Base-by-base conservation (phyloP, 2,113 vertebrate genomes). In the Alethe castanea region DNA sequence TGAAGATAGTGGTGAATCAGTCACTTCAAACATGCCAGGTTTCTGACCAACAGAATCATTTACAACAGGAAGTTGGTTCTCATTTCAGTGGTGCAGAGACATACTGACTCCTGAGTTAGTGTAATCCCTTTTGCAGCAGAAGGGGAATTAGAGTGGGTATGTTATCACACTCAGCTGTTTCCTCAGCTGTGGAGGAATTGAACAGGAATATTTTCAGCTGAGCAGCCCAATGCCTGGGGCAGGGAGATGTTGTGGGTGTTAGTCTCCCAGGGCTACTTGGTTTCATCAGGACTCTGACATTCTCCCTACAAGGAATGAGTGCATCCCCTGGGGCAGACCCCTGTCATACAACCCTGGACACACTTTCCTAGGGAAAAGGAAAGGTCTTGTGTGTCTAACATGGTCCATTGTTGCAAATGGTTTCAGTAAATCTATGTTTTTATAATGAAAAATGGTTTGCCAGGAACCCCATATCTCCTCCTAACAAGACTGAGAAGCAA, bases 401-500 rank as follows among this genome's bases (percentile, higher is more conserved):
- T 61, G 40, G 40, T 18, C 45, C 23, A 22, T 70, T 83, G 78
- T 60, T 81, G 48, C 35, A 85, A 79, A 79, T 4, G 13, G 5
- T 26, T 81, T 36, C 56, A 76, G 36, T 64, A 29, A 87, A 61
- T 79, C 70, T 53, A 40, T 13, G 3, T 53, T 94, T 93, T 88
- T 69, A 65, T 42, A 57, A 22, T 5, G 25, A 79, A 80, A 88
- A 90, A 48, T 28, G 4, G 6, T 80, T 93, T 86, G 11, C 73
- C 62, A 62, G 66, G 71, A 92, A 90, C 79, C 66, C 42, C 59
- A 38, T 45, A 4, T 26, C 36, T 90, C 12, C 40, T 80, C 73
- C 74, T 73, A 88, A 85, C 24, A 31, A 79, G 73, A 52, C 14
- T 85, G 66, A 76, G 74, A 31, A 88, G 36, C 53, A 90, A 85